Base-by-base conservation (phyloP, 2,888 invertebrate genomes). In the Eilema depressum region DNA sequence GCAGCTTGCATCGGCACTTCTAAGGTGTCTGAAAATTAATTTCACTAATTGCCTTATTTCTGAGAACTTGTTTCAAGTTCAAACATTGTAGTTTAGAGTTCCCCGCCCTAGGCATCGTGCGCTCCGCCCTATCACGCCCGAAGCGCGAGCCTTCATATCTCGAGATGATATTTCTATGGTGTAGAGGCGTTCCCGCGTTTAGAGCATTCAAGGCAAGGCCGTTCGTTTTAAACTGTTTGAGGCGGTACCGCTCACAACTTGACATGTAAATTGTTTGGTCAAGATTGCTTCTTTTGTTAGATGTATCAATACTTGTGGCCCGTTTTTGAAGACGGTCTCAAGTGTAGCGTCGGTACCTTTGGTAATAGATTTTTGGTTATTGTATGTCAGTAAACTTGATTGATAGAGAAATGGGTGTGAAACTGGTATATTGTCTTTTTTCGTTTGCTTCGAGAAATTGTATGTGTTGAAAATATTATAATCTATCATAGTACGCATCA, bases 61-160 rank as follows among this genome's bases (percentile, higher is more conserved):
- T 79, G 53, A 71, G 88, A 91, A 91, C 77, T 84, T 81, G 85
- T 88, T 87, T 80, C 67, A 80, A 86, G 78, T 82, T 84, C 85
- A 89, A 89, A 89, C 84, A 88, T 81, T 77, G 74, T 75, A 68
- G 70, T 73, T 81, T 74, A 69, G 62, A 73, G 77, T 83, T 73
- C 82, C 75, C 92, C 92, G 91, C 93, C 93, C 88, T 87, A 82
- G 86, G 86, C 79, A 70, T 83, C 71, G 71, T 70, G 77, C 56
- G 88, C 91, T 83, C 91, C 94, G 93, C 94, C 94, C 87, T 80
- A 88, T 88, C 90, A 92, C 93, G 93, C 93, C 92, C 87, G 82
- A 78, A 69, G 86, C 79, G 82, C 72, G 68, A 72, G 68, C 68
- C 63, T 66, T 66, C 57, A 26, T 20, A 66, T 41, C 12, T 33